phyloP scores from a whole-genome alignment of 2,888 invertebrate species.

The Anorthoa munda region DNA sequence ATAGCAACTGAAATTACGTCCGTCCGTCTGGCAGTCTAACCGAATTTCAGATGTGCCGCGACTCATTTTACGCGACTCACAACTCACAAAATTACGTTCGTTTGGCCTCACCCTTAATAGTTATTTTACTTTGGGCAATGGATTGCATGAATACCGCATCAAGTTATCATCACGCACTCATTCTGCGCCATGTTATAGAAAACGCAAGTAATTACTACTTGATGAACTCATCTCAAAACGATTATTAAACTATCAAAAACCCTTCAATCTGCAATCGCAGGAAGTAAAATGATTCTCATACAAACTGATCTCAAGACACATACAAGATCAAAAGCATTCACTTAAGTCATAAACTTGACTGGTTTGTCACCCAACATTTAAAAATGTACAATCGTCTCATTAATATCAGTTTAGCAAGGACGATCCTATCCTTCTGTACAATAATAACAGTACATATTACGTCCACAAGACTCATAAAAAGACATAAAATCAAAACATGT shows the following conservation, averaged over 20 bases:
- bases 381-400: conserved; percentile 10
- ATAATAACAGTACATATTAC: conserved; percentile 22
- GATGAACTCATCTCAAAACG: neutral
- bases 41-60: too few species aligned
- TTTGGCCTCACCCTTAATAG: neutral
- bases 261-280: neutral
- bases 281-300: neutral
- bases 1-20: too few species aligned
- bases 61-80: too few species aligned
- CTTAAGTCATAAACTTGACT: neutral
- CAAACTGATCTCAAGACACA: neutral
- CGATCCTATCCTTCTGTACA: conserved; percentile 15
- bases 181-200: neutral
- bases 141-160: neutral
- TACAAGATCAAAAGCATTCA: neutral
- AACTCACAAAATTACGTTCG: too few species aligned
- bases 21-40: too few species aligned
- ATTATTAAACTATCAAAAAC: conserved; percentile 9
- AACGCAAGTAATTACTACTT: neutral
- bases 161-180: neutral
- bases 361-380: neutral
- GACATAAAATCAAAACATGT: conserved; percentile 35
- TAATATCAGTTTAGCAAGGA: neutral
- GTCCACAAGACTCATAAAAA: conserved; percentile 17
- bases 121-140: neutral